Evolutionary conservation across 2,113 vertebrate genomes (phyloP), one percentile per base, ranked within the genome.

Genomic region (Colaptes auratus): DNA sequence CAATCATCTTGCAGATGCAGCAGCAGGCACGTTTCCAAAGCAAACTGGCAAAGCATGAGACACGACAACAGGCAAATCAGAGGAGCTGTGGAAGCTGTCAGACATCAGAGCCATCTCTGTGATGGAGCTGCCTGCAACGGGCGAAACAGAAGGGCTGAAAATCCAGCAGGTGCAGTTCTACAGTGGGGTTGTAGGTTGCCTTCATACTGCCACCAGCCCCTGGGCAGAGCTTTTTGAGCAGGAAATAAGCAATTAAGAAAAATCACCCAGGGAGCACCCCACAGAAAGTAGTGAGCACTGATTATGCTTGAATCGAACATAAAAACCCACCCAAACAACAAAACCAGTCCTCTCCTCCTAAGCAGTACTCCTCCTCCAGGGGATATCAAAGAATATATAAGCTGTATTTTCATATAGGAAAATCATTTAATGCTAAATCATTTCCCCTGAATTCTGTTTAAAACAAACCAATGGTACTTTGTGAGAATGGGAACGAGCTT

Each of bases 61-160:
- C 0, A 1, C 27, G 60, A 15, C 0, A 25, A 42, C 39, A 44
- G 24, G 66, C 55, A 66, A 56, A 72, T 33, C 63, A 4, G 36
- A 36, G 59, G 39, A 84, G 64, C 73, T 14, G 28, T 3, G 21
- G 92, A 74, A 80, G 93, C 56, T 70, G 18, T 9, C 18, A 24
- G 73, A n/a, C 2, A 0, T 2, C 0, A 0, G 19, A 64, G 31
- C 0, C 48, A 18, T 4, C 55, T 23, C 66, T 6, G 8, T 1
- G 39, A 52, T 15, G 46, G 35, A 67, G 48, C 65, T 46, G 39
- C 28, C 33, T 33, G 58, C 56, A 25, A 53, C 0, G 9, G 35
- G 74, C 12, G 27, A 20, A 76, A 11, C 46, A 25, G 23, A 19
- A 9, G 30, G 80, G 50, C 28, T 28, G 12, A 28, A 86, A 76